Conservation (phyloP, 2,888 invertebrate genomes). For the Pristionchus fissidentatus region DNA sequence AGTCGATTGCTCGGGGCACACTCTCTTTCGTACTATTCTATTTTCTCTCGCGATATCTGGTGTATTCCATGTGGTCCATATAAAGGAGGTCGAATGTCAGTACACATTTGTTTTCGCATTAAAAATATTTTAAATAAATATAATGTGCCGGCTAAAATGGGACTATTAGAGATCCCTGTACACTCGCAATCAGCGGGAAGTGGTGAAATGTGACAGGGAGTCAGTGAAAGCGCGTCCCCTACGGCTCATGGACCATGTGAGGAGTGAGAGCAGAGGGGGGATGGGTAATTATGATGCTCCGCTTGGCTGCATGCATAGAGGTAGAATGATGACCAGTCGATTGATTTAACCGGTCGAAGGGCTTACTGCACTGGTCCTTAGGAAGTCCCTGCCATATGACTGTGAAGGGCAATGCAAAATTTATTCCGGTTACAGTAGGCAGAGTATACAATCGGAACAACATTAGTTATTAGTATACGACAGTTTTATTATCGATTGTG, state of each 20-base stretch:
- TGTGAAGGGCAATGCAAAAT: background rate
- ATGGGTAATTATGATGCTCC: conserved; percentile 47
- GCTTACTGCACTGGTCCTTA: background rate
- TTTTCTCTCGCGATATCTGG: conserved; percentile 41
- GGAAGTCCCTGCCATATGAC: background rate
- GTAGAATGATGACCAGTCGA: conserved; percentile 25
- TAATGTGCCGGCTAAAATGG: too few relatives aligned
- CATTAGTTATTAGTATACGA: conserved; percentile 18
- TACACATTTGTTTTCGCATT: conserved; percentile 11
- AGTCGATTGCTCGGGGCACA: conserved; percentile 20
- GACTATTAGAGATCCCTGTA: background rate
- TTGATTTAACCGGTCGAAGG: conserved; percentile 32
- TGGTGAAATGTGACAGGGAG: conserved; percentile 25
- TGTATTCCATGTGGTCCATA: conserved; percentile 33
- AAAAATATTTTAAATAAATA: background rate
- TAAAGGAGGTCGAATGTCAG: conserved; percentile 38
- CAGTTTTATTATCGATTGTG: conserved; percentile 5
- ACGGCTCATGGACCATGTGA: conserved; percentile 14
- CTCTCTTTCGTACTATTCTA: conserved; percentile 34
- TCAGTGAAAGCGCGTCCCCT: conserved; percentile 24
- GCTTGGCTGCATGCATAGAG: conserved; percentile 27
- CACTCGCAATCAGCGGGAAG: background rate
- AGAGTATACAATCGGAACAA: background rate
- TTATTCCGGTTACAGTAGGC: conserved; percentile 9
- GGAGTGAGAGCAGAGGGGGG: conserved; percentile 11